Conservation (phyloP, 2,888 invertebrate species). For the Synanthedon formicaeformis region DNA sequence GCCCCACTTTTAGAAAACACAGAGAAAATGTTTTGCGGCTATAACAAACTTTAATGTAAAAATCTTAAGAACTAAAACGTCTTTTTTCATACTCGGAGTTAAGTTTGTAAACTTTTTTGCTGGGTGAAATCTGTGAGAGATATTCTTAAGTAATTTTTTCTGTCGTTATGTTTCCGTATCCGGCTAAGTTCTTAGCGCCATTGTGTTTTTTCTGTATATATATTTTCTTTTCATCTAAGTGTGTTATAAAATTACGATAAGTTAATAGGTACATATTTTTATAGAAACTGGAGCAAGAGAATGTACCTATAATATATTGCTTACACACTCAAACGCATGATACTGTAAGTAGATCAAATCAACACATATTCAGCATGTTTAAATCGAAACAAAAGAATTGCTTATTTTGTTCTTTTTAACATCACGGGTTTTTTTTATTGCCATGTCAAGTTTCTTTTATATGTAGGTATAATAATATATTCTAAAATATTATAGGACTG, state of each 20-base stretch:
- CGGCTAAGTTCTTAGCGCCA: slow-evolving; percentile 15
- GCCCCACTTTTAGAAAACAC: slow-evolving; percentile 9
- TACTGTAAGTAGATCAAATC: no score
- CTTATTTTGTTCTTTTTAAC: no score
- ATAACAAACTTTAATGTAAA: no score
- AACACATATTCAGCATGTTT: no score
- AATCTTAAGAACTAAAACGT: neutral
- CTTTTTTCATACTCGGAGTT: neutral
- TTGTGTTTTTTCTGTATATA: slow-evolving; percentile 20
- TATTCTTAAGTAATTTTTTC: slow-evolving; percentile 38
- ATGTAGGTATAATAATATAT: no score
- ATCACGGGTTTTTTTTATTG: no score
- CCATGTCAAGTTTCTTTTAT: no score
- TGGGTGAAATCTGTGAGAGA: slow-evolving; percentile 17
- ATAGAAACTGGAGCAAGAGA: no score
- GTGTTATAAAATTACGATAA: neutral
- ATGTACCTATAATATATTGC: no score
- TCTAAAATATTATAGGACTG: no score
- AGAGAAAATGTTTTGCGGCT: neutral
- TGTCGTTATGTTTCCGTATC: slow-evolving; percentile 25
- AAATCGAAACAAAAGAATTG: no score
- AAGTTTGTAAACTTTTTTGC: neutral
- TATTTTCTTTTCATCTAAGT: neutral
- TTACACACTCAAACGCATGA: no score
- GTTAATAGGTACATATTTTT: neutral